A percentile compares a stretch with the other conserved stretches of the same genome.
phyloP scores from a whole-genome alignment of 2,888 invertebrate genomes.

The Leptura quadrifasciata region DNA sequence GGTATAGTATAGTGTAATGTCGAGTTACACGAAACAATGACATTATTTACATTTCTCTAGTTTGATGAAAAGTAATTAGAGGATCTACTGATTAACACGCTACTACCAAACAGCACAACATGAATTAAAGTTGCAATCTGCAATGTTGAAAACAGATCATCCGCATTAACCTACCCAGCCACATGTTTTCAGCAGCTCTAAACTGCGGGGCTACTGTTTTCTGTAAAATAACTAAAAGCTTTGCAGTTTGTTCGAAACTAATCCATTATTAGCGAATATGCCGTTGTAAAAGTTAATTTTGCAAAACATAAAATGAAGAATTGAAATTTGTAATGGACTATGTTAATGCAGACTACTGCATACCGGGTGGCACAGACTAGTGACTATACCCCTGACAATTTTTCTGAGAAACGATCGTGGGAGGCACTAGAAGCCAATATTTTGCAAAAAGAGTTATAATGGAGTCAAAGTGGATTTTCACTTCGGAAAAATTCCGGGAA shows the following conservation, averaged over 20 bases:
- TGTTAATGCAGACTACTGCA: too few relatives aligned
- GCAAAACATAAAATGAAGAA: too few relatives aligned
- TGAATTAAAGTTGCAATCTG: slow-evolving; percentile 34
- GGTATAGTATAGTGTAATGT: slow-evolving; percentile 1
- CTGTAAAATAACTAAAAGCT: background rate
- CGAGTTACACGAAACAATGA: slow-evolving; percentile 33
- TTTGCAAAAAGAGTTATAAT: too few relatives aligned
- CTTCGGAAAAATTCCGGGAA: too few relatives aligned
- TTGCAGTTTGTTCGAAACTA: background rate
- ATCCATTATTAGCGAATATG: background rate
- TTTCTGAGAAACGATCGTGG: too few relatives aligned
- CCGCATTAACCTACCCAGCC: background rate
- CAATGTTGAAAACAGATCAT: slow-evolving; percentile 30
- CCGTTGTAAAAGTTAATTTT: too few relatives aligned
- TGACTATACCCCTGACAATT: too few relatives aligned
- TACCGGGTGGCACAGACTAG: too few relatives aligned
- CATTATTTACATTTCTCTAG: slow-evolving; percentile 45
- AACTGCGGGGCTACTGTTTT: background rate
- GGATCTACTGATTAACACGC: slow-evolving; percentile 44
- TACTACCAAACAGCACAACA: slow-evolving; percentile 20
- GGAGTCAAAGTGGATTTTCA: too few relatives aligned
- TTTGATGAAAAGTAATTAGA: slow-evolving; percentile 44
- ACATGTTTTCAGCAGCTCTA: background rate
- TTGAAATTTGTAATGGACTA: too few relatives aligned
- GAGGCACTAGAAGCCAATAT: too few relatives aligned